Percentiles rank a stretch among this genome's conserved stretches.
These are phyloP conservation scores for Tetrax tetrax DNA, from an alignment of 2,113 vertebrate genomes.

Conservation along the genomic window DNA sequence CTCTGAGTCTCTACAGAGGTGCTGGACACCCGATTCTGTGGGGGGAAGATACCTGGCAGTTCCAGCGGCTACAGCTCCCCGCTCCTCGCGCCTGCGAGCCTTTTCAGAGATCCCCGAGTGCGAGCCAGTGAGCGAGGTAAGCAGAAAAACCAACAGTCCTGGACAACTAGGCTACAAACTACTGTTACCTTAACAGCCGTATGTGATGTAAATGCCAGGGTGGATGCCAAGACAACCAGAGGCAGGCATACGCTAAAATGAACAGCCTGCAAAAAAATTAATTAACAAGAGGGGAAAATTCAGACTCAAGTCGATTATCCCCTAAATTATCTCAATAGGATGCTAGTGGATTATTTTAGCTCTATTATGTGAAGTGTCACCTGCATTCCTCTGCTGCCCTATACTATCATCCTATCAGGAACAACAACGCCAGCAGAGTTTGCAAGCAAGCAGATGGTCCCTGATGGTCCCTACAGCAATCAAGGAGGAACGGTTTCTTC, in stretches of 20 bases:
- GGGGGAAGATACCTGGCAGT: background rate
- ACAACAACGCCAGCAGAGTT: background rate
- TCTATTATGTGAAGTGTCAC: background rate
- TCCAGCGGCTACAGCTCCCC: background rate
- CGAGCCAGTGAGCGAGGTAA: rapidly evolving
- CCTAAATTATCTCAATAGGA: background rate
- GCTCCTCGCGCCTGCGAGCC: background rate
- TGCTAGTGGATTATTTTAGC: background rate
- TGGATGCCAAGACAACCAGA: background rate
- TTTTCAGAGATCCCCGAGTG: background rate
- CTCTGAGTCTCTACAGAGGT: background rate
- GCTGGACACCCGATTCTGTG: background rate
- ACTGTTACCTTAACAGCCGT: background rate
- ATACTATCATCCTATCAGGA: background rate
- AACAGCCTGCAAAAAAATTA: background rate
- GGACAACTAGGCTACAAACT: background rate
- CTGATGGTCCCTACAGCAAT: conserved; percentile 25
- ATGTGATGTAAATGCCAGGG: background rate
- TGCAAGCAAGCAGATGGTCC: conserved; percentile 48
- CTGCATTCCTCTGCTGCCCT: conserved; percentile 5
- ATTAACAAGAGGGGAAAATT: background rate
- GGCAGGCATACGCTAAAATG: background rate
- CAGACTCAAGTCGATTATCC: background rate
- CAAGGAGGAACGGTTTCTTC: background rate
- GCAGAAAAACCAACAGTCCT: background rate